These are phyloP conservation scores for Erpornis zantholeuca DNA, from an alignment of 2,113 vertebrate species.

Conservation along the genomic window DNA sequence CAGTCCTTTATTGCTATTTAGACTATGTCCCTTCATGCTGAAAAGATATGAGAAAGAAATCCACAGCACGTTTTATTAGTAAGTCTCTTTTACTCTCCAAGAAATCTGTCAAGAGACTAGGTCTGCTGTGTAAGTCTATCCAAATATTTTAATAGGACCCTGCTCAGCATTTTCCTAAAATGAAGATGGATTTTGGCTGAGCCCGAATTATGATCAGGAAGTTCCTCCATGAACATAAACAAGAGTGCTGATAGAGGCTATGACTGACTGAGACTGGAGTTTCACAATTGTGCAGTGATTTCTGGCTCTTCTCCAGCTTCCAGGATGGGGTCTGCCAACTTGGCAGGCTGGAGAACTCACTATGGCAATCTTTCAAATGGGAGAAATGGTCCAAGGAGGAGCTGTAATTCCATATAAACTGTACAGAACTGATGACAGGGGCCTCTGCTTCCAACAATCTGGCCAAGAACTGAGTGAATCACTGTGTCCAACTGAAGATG, in stretches of 20 bases:
- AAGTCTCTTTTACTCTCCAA: neutral
- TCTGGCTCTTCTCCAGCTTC: constrained; percentile 69
- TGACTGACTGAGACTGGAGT: constrained; percentile 69
- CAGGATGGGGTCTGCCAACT: constrained; percentile 70
- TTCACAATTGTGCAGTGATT: constrained; percentile 60
- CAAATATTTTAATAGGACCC: constrained; percentile 50
- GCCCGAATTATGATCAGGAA: constrained; percentile 51
- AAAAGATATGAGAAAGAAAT: constrained; percentile 16
- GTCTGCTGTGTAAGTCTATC: neutral
- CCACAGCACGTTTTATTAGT: neutral
- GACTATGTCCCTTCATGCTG: neutral
- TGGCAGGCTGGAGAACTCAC: constrained; percentile 70
- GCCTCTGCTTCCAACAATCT: constrained; percentile 62
- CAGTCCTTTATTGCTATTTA: neutral
- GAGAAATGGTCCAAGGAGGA: constrained; percentile 73
- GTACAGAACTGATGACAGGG: constrained; percentile 65
- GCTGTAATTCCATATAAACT: constrained; percentile 73
- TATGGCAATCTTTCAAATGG: constrained; percentile 77
- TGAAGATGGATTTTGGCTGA: constrained; percentile 35
- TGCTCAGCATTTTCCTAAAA: constrained; percentile 31
- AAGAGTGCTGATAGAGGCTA: constrained; percentile 54
- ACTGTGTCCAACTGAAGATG: constrained; percentile 35
- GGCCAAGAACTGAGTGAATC: constrained; percentile 46
- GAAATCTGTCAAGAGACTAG: constrained; percentile 21
- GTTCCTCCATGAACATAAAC: constrained; percentile 34